These are phyloP conservation scores for Wasmannia auropunctata DNA, from an alignment of 1,140 invertebrate genomes.

Conservation along the genomic window DNA sequence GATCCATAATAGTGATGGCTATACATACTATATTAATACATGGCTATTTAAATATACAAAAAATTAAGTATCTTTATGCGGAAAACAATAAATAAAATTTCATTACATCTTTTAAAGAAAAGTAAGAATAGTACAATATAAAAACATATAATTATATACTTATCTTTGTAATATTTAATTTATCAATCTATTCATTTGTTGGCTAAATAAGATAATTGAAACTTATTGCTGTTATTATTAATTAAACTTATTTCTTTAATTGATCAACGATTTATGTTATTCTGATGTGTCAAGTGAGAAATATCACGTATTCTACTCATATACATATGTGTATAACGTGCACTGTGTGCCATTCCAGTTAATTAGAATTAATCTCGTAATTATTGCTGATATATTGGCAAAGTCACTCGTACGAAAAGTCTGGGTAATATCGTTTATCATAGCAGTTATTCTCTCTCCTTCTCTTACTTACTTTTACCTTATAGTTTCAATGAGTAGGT, in stretches of 20 bases:
- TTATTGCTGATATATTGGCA: constrained; percentile 59
- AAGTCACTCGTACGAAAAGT: constrained; percentile 65
- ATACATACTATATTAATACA: neutral
- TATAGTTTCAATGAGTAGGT: constrained; percentile 42
- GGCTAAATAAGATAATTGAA: neutral
- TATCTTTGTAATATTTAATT: no score
- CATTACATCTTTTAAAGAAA: no score
- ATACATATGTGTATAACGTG: neutral
- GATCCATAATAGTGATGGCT: constrained; percentile 16
- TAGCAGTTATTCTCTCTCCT: neutral
- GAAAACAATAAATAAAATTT: no score
- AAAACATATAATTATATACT: no score
- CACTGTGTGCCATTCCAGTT: constrained; percentile 21
- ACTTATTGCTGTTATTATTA: neutral
- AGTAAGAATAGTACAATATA: no score
- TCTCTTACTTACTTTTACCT: constrained; percentile 28
- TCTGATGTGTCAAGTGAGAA: neutral
- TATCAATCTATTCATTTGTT: neutral
- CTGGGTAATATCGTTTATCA: constrained; percentile 67
- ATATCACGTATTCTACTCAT: neutral
- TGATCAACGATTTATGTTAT: neutral
- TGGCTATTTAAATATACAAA: no score
- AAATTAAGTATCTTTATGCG: no score
- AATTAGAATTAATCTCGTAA: constrained; percentile 69
- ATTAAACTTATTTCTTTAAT: neutral